Percentiles rank a stretch among this genome's conserved stretches.
These are phyloP conservation scores for Drosophila ambigua DNA, from an alignment of 1,140 invertebrate genomes.

Conservation along the genomic window DNA sequence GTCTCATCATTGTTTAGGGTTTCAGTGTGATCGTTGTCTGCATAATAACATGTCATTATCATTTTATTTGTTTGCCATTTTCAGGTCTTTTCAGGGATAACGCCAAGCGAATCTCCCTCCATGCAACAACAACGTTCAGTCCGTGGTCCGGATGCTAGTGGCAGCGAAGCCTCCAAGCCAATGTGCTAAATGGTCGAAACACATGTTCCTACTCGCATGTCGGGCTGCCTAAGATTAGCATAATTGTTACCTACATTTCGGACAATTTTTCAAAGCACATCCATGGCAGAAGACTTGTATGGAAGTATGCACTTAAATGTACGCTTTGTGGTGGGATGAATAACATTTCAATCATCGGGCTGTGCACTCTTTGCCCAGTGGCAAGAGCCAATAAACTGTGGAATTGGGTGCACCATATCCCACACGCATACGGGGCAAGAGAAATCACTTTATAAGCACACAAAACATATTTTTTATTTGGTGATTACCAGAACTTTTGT, in stretches of 20 bases:
- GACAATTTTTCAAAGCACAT: slow-evolving; percentile 23
- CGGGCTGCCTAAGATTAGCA: slow-evolving; percentile 44
- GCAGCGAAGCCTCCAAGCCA: slow-evolving; percentile 15
- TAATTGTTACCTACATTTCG: slow-evolving; percentile 42
- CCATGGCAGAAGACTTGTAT: slow-evolving; percentile 2
- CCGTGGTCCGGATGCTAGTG: background rate
- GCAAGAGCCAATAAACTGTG: too few species aligned
- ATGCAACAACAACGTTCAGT: slow-evolving; percentile 3
- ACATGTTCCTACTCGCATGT: slow-evolving; percentile 42
- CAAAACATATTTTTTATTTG: too few species aligned
- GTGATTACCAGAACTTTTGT: too few species aligned
- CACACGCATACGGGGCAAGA: too few species aligned
- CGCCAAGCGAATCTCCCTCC: background rate
- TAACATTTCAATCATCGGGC: background rate
- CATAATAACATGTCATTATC: slow-evolving; percentile 79
- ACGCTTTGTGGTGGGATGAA: slow-evolving; percentile 1
- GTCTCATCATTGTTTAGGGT: slow-evolving; percentile 69
- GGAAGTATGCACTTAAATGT: background rate
- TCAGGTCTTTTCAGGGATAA: slow-evolving; percentile 30
- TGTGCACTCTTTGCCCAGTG: too few species aligned
- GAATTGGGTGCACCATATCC: too few species aligned
- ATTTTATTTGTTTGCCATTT: slow-evolving; percentile 71
- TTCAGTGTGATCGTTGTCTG: slow-evolving; percentile 55
- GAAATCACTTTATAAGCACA: too few species aligned
- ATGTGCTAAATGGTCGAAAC: slow-evolving; percentile 57